Percentiles rank a stretch among this genome's conserved stretches.
These are phyloP conservation scores for Anolis sagrei DNA, from an alignment of 2,113 vertebrate genomes.

Conservation along the genomic window DNA sequence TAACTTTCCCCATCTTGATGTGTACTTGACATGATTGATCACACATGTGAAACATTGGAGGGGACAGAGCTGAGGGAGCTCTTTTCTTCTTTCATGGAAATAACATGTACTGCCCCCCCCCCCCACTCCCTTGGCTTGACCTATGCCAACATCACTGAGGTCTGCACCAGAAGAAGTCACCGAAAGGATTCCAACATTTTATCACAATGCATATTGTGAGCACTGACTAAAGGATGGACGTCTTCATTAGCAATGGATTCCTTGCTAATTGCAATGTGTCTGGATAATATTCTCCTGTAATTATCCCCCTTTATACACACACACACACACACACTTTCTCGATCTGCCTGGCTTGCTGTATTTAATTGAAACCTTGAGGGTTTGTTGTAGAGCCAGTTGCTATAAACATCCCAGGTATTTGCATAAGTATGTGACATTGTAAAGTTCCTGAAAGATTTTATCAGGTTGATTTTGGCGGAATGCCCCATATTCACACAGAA, in stretches of 20 bases:
- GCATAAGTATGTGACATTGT: conserved; percentile 89
- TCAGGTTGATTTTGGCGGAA: conserved; percentile 80
- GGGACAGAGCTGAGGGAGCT: too few relatives aligned
- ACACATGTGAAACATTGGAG: too few relatives aligned
- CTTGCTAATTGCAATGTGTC: conserved; percentile 59
- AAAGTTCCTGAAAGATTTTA: conserved; percentile 94
- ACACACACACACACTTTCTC: conserved; percentile 34
- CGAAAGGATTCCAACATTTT: too few relatives aligned
- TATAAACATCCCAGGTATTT: conserved; percentile 92
- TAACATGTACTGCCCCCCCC: too few relatives aligned
- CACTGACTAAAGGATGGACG: too few relatives aligned
- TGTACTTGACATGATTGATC: too few relatives aligned
- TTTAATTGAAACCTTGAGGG: conserved; percentile 72
- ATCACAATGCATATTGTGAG: not conserved
- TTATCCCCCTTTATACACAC: not conserved
- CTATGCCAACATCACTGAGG: too few relatives aligned
- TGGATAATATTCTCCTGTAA: conserved; percentile 32
- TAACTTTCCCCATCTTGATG: too few relatives aligned
- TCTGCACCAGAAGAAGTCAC: too few relatives aligned
- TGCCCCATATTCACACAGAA: conserved; percentile 73
- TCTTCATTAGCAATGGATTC: conserved; percentile 22
- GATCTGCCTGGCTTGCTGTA: conserved; percentile 65
- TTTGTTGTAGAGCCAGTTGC: conserved; percentile 95
- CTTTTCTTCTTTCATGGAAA: too few relatives aligned
- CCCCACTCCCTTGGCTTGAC: too few relatives aligned